A percentile compares a stretch with the other conserved stretches of the same genome.
These are phyloP conservation scores for Cassiopea andromeda DNA, from an alignment of 30 jellyfish, hydroid and myxozoan genomes.

Conservation along the genomic window DNA sequence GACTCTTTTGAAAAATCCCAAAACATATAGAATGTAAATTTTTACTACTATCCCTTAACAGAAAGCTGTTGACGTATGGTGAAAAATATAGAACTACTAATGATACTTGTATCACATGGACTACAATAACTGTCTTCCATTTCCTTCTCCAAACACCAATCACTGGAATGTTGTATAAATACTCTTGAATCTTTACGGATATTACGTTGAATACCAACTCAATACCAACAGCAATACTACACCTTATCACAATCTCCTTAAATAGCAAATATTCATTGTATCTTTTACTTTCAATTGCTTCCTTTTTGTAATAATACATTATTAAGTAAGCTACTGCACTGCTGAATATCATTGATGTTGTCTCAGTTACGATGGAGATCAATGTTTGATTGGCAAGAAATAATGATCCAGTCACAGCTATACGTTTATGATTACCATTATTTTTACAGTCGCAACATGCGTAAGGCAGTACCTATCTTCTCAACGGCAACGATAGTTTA, in stretches of 20 bases:
- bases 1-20: background rate
- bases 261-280: slow-evolving; percentile 9
- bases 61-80: background rate
- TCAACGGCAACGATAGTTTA: slow-evolving; percentile 31
- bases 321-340: slow-evolving; percentile 10
- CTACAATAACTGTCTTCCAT: slow-evolving; percentile 5
- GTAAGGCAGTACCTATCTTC: background rate
- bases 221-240: slow-evolving; percentile 8
- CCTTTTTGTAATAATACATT: slow-evolving; percentile 11
- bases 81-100: slow-evolving; percentile 1
- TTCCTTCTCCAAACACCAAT: slow-evolving; percentile 4
- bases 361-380: slow-evolving; percentile 20
- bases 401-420: background rate
- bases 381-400: slow-evolving; percentile 30
- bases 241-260: background rate
- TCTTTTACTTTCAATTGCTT: background rate
- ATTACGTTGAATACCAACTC: slow-evolving; percentile 1
- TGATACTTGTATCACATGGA: slow-evolving; percentile 7
- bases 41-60: background rate
- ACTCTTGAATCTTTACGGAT: slow-evolving; percentile 5
- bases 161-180: slow-evolving; percentile 5
- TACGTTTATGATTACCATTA: background rate
- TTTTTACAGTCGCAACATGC: background rate
- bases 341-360: slow-evolving; percentile 11
- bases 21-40: background rate